Evolutionary conservation across 2,113 vertebrate species (phyloP), one percentile per base, ranked within the genome.

Genomic region (Aldabrachelys gigantea): DNA sequence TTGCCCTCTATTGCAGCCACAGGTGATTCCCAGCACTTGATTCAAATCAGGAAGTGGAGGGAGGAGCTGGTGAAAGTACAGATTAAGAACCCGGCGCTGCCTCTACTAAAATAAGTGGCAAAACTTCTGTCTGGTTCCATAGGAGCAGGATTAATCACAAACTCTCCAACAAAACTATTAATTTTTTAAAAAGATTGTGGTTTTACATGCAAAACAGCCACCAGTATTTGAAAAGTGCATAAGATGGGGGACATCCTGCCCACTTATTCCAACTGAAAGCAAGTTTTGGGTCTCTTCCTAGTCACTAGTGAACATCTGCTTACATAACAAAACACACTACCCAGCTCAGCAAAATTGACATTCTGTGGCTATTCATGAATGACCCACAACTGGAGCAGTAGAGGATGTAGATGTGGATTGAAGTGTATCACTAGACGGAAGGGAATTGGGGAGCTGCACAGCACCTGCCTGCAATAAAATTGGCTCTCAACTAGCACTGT

Each of bases 391-490:
- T 8, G 85, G 75, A 92, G 81, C 17, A 1, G 85, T 54, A 89
- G 89, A 94, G 93, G 85, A 88, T 38, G 19, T 38, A 72, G 24
- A 0, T 88, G 82, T 69, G 87, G 89, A 85, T 1, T 19, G 89
- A 84, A 53, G 83, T 90, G 88, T 79, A 94, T 47, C 47, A 10
- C 29, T 76, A 0, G 49, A 84, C 81, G 90, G 89, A 85, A 24
- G 89, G 87, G 92, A 96, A 62, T 79, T 95, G 85, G 81, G 84
- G 93, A 94, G 47, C 82, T 96, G 89, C 89, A 84, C 56, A 95
- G 92, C 96, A 96, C 94, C 90, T 95, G 95, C 95, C 89, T 92
- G 90, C 79, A 95, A 79, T 95, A 65, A 79, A 93, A 69, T 5
- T 95, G 96, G 93, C 54, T 0, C 41, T 47, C 19, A 14, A 84